Percentiles rank a stretch among this genome's conserved stretches.
phyloP scores from a whole-genome alignment of 2,797 vertebrate genomes.

The Melanotaenia maccullochi region DNA sequence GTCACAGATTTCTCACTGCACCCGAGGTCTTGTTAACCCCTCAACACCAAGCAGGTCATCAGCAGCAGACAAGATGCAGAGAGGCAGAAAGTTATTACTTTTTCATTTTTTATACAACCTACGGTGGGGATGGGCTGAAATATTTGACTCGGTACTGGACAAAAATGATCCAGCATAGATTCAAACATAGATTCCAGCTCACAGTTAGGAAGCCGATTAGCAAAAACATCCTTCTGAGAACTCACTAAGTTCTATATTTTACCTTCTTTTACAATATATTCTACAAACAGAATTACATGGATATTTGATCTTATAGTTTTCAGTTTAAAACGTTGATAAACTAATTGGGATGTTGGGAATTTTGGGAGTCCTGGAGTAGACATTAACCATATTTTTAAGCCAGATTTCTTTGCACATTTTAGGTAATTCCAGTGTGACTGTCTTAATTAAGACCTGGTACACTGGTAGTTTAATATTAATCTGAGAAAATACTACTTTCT shows the following conservation, averaged over 20 bases:
- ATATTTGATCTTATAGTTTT: not conserved
- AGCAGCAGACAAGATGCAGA: conserved; percentile 24
- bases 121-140: not conserved
- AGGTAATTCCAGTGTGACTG: not conserved
- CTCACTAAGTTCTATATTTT: too few relatives aligned
- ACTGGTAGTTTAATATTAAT: not conserved
- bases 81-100: conserved; percentile 25
- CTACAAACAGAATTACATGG: not conserved
- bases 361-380: not conserved
- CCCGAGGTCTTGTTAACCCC: conserved; percentile 46
- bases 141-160: not conserved
- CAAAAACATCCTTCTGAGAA: not conserved
- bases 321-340: not conserved
- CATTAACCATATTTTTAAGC: not conserved
- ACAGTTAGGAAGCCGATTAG: not conserved
- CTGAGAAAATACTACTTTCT: not conserved
- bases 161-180: not conserved
- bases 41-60: conserved; percentile 9
- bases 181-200: not conserved
- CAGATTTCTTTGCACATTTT: not conserved
- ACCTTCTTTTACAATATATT: not conserved
- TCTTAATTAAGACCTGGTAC: not conserved
- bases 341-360: not conserved
- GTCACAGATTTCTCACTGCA: conserved; percentile 42
- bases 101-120: not conserved